Evolutionary conservation across 2,888 invertebrate species (phyloP).

Genomic region (Aradus depressus): DNA sequence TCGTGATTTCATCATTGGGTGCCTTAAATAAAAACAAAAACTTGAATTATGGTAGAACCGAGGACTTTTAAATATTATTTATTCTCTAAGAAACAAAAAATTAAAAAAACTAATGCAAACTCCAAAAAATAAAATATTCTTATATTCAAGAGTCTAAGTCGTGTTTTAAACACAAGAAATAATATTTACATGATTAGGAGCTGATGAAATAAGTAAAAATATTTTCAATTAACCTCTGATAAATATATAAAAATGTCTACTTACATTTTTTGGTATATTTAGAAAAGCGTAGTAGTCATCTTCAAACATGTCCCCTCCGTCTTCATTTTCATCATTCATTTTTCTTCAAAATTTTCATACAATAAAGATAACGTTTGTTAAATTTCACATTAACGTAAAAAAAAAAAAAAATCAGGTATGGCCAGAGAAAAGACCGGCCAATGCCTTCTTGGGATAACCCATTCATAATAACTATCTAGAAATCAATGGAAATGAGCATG

Average conservation of each 20-base stretch:
- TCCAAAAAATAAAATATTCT: background rate
- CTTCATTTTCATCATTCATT: slow-evolving; percentile 22
- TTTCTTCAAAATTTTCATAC: background rate
- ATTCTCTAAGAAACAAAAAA: background rate
- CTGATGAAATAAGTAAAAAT: too few species aligned
- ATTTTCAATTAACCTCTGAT: background rate
- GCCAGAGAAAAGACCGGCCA: background rate
- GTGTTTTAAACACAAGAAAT: slow-evolving; percentile 1
- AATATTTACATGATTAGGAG: background rate
- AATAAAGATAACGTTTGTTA: background rate
- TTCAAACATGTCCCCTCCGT: slow-evolving; percentile 38
- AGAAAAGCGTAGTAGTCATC: slow-evolving; percentile 83
- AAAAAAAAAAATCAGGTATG: background rate
- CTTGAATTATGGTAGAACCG: too few species aligned
- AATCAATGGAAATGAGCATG: too few species aligned
- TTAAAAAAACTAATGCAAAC: background rate
- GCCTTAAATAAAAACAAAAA: slow-evolving; percentile 65
- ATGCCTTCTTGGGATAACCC: too few species aligned
- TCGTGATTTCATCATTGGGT: slow-evolving; percentile 79
- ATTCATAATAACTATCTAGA: too few species aligned
- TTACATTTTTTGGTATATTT: slow-evolving; percentile 74
- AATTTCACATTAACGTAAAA: background rate
- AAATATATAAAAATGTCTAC: slow-evolving; percentile 30
- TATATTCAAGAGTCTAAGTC: background rate
- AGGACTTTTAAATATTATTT: too few species aligned